Conservation (phyloP, 1,140 invertebrate species). For the Drosophila ercepeae region DNA sequence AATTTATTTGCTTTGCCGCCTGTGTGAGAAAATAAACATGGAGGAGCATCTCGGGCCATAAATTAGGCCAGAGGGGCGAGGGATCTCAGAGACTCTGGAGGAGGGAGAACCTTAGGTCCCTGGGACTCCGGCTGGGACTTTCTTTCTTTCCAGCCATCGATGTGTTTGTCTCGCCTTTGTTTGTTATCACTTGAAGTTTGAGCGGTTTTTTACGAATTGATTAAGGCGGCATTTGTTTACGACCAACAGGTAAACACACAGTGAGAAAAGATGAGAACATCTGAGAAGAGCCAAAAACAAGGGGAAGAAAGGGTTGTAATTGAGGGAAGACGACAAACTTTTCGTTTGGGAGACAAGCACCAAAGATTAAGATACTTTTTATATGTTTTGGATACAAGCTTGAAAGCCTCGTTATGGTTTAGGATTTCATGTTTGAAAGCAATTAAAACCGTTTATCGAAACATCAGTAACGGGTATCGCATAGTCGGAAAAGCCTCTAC, state of each 20-base stretch:
- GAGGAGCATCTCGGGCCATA: constrained; percentile 28
- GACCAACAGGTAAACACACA: constrained; percentile 69
- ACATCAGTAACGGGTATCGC: neutral
- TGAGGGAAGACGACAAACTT: constrained; percentile 45
- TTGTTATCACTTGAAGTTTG: constrained; percentile 75
- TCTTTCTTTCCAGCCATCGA: constrained; percentile 52
- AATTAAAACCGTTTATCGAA: neutral
- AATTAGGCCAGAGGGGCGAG: constrained; percentile 2
- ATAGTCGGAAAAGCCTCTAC: neutral
- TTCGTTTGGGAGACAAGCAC: constrained; percentile 42
- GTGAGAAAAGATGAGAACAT: constrained; percentile 20
- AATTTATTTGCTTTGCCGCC: constrained; percentile 70
- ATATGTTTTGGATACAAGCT: neutral
- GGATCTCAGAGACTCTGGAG: constrained; percentile 1
- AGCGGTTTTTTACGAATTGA: constrained; percentile 74
- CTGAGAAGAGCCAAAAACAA: neutral
- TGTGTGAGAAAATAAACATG: constrained; percentile 76
- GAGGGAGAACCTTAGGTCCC: constrained; percentile 12
- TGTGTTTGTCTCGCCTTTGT: constrained; percentile 70
- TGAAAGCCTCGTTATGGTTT: neutral
- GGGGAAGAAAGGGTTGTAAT: neutral
- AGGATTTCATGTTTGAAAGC: neutral
- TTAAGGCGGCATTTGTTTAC: constrained; percentile 76
- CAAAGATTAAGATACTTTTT: neutral
- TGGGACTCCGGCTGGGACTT: constrained; percentile 20